Conservation (phyloP, 2,797 vertebrate species). For the Champsocephalus gunnari region DNA sequence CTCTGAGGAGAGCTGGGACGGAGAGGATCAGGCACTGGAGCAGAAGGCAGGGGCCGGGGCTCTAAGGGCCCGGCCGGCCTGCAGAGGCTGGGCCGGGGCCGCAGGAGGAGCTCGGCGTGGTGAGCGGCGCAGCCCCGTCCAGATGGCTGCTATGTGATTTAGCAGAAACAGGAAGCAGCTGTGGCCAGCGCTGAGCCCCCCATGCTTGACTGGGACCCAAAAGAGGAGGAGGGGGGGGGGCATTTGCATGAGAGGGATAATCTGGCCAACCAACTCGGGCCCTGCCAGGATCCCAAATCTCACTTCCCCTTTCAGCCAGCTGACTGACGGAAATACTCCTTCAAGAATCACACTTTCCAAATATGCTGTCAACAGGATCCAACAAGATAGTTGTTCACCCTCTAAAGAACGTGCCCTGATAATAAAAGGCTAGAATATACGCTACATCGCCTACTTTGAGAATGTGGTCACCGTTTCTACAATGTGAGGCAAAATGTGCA, state of each 20-base stretch:
- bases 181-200: conserved; percentile 84
- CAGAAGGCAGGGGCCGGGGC: conserved; percentile 64
- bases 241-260: conserved; percentile 97
- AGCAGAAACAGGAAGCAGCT: conserved; percentile 94
- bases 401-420: conserved; percentile 15
- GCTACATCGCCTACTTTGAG: background rate
- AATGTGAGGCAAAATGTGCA: background rate
- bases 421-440: background rate
- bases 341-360: conserved; percentile 57
- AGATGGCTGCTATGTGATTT: conserved; percentile 90
- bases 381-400: conserved; percentile 22
- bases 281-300: conserved; percentile 92
- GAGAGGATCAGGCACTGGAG: conserved; percentile 61
- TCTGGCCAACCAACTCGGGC: conserved; percentile 90
- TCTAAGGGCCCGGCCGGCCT: conserved; percentile 59
- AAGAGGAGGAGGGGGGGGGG: conserved; percentile 76
- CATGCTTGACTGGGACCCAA: conserved; percentile 90
- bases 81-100: conserved; percentile 56
- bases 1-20: conserved; percentile 57
- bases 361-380: conserved; percentile 27
- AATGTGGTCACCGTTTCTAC: background rate
- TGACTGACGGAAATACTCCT: conserved; percentile 65
- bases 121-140: conserved; percentile 80
- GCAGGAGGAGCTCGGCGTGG: conserved; percentile 82
- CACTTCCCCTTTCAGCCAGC: conserved; percentile 88